phyloP scores from a whole-genome alignment of 2,888 invertebrate genomes.

The Synanthedon andrenaeformis region DNA sequence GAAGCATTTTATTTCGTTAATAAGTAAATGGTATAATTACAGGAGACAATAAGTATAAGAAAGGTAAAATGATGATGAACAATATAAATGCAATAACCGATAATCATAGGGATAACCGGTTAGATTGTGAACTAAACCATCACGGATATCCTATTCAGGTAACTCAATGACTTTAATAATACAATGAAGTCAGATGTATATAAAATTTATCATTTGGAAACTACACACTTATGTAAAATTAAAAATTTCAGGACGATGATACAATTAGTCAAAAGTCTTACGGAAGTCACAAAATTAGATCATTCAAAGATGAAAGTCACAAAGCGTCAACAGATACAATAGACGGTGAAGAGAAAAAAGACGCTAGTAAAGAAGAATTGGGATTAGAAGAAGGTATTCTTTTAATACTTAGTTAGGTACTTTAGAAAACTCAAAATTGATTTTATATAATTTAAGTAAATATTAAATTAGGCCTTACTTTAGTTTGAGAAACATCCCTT shows the following conservation, averaged over 20 bases:
- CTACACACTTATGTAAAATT: background rate
- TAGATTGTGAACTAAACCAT: slow-evolving; percentile 81
- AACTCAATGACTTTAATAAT: slow-evolving; percentile 1
- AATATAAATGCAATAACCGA: slow-evolving; percentile 84
- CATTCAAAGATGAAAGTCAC: slow-evolving; percentile 91
- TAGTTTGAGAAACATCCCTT: background rate
- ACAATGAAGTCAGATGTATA: background rate
- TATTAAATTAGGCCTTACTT: background rate
- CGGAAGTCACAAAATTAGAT: slow-evolving; percentile 90
- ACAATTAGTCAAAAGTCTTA: slow-evolving; percentile 91
- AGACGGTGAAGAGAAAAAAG: slow-evolving; percentile 90
- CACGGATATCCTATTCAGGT: slow-evolving; percentile 76
- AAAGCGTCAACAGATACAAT: slow-evolving; percentile 89
- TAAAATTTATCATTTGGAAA: background rate
- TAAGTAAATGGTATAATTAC: slow-evolving; percentile 19
- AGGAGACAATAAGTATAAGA: slow-evolving; percentile 88
- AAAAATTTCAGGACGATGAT: slow-evolving; percentile 73
- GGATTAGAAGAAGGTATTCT: slow-evolving; percentile 80
- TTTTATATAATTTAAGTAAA: background rate
- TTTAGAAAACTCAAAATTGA: no score
- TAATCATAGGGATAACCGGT: slow-evolving; percentile 80
- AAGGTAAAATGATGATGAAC: slow-evolving; percentile 83
- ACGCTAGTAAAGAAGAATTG: slow-evolving; percentile 90
- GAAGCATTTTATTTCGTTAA: slow-evolving; percentile 6
- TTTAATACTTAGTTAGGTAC: slow-evolving; percentile 7